Conservation (phyloP, 2,888 invertebrate species). For the Acronicta leporina region DNA sequence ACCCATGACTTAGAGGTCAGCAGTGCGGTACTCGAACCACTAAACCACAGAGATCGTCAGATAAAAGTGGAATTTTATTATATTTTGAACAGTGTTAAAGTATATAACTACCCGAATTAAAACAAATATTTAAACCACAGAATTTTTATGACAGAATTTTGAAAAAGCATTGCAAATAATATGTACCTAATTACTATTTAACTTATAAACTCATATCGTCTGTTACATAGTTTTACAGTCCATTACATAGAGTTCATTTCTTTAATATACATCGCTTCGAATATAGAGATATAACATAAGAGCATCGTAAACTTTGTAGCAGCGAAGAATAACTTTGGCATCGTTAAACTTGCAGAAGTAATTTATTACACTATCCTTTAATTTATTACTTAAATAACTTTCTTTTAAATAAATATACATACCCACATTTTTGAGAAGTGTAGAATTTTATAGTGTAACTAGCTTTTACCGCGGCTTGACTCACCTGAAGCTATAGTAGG, state of each 20-base stretch:
- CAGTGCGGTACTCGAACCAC: no score
- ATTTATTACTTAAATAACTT: constrained; percentile 42
- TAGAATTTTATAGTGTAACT: constrained; percentile 42
- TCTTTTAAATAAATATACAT: constrained; percentile 27
- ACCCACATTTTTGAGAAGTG: no score
- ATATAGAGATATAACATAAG: constrained; percentile 35
- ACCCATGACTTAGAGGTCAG: no score
- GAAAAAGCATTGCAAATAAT: background rate
- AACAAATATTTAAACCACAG: no score
- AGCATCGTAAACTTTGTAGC: constrained; percentile 46
- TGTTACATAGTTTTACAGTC: background rate
- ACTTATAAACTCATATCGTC: background rate
- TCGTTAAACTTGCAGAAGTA: constrained; percentile 48
- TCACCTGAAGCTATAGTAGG: no score
- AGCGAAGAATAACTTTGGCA: constrained; percentile 39
- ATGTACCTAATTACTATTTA: no score
- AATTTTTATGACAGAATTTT: no score
- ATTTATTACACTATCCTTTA: constrained; percentile 44
- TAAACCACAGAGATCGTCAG: no score
- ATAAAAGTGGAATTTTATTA: no score
- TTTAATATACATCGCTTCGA: constrained; percentile 13
- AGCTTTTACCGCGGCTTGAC: no score
- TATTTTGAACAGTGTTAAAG: no score
- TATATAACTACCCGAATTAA: no score
- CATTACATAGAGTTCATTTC: constrained; percentile 12